Conservation (phyloP, 1,140 invertebrate species). For the Schlechtendalia chinensis region DNA sequence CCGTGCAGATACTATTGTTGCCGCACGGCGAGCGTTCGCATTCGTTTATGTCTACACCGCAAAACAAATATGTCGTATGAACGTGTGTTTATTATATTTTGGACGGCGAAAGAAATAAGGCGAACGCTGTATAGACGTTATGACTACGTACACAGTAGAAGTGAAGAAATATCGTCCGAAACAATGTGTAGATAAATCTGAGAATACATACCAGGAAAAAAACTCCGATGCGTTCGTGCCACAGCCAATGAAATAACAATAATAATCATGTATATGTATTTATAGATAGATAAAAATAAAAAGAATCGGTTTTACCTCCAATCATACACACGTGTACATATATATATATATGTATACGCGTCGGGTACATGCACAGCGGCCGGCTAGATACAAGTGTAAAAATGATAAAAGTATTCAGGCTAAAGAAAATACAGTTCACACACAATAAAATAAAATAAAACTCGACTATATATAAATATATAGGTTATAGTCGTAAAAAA, state of each 20-base stretch:
- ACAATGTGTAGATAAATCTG: slow-evolving; percentile 20
- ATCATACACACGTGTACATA: not conserved
- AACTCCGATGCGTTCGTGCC: not conserved
- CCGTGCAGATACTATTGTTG: slow-evolving; percentile 78
- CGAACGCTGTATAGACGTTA: not conserved
- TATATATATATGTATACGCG: too few relatives aligned
- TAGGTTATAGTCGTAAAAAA: too few relatives aligned
- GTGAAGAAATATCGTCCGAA: slow-evolving; percentile 23
- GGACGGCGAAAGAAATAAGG: not conserved
- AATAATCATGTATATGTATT: too few relatives aligned
- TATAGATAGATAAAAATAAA: not conserved
- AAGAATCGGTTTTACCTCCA: slow-evolving; percentile 36
- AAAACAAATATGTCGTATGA: not conserved
- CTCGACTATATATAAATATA: too few relatives aligned
- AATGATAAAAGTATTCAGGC: too few relatives aligned
- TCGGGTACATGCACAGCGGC: not conserved
- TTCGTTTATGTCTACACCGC: slow-evolving; percentile 77
- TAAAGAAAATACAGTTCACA: not conserved
- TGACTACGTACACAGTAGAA: slow-evolving; percentile 30
- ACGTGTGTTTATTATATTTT: too few relatives aligned
- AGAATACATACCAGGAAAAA: slow-evolving; percentile 16
- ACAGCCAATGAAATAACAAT: not conserved
- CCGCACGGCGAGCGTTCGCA: slow-evolving; percentile 82
- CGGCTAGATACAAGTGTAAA: slow-evolving; percentile 14
- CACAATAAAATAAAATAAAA: too few relatives aligned